Evolutionary conservation across 2,888 invertebrate genomes (phyloP).

Genomic region (Clitarchus hookeri): DNA sequence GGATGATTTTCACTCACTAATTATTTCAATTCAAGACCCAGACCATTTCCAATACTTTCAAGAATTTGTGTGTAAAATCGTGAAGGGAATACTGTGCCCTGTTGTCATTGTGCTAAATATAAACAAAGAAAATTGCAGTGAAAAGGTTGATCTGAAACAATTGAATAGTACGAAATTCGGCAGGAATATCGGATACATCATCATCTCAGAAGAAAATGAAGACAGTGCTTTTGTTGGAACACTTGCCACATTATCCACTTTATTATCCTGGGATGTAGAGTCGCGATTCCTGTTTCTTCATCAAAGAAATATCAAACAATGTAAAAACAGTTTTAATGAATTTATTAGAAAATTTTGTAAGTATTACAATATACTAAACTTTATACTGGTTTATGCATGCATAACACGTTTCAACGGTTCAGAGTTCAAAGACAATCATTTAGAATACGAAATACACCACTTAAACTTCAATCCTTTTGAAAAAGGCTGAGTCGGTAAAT

Average conservation of each 20-base stretch:
- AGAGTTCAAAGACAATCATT: background rate
- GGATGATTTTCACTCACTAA: background rate
- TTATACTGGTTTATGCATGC: background rate
- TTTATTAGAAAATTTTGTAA: background rate
- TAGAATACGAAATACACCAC: background rate
- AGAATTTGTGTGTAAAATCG: background rate
- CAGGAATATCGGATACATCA: background rate
- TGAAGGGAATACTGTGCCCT: background rate
- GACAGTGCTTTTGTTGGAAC: background rate
- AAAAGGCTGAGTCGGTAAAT: background rate
- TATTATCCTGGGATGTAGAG: background rate
- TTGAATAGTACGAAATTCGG: background rate
- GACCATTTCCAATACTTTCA: background rate
- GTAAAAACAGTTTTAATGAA: background rate
- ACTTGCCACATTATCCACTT: background rate
- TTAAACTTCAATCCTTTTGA: background rate
- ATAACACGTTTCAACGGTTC: background rate
- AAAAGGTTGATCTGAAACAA: background rate
- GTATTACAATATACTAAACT: background rate
- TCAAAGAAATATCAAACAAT: background rate
- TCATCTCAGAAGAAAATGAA: conserved; percentile 1
- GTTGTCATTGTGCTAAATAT: background rate
- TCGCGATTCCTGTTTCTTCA: background rate
- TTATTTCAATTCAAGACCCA: background rate
- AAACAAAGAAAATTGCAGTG: background rate